Evolutionary conservation across 2,113 vertebrate species (phyloP).

Genomic region (Protobothrops mucrosquamatus): DNA sequence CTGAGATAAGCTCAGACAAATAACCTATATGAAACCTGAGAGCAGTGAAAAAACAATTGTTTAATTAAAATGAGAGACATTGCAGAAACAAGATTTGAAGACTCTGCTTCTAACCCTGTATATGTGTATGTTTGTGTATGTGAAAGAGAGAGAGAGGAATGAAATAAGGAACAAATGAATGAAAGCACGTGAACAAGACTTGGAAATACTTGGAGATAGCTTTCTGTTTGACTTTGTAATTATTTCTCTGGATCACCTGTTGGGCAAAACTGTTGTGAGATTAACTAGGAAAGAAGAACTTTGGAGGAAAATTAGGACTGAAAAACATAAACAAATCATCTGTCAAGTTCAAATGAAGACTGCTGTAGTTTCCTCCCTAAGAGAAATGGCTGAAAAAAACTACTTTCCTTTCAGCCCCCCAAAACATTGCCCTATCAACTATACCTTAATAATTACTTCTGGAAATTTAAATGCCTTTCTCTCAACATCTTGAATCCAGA

Average conservation of each 20-base stretch:
- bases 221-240: background rate
- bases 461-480: constrained; percentile 7
- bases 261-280: background rate
- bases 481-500: background rate
- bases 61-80: background rate
- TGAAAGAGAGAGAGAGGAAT: background rate
- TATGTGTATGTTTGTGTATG: background rate
- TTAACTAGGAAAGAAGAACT: background rate
- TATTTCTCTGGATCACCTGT: background rate
- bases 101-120: background rate
- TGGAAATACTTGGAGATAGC: background rate
- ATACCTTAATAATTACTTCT: background rate
- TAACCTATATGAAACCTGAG: too few relatives aligned
- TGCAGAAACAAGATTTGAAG: background rate
- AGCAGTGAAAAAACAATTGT: background rate
- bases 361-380: background rate
- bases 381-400: background rate
- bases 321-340: background rate
- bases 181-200: background rate
- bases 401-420: background rate
- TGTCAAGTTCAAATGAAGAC: background rate
- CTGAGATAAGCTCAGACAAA: background rate
- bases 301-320: background rate
- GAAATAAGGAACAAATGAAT: background rate
- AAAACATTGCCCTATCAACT: background rate